These are phyloP conservation scores for Gorsachius goisagi DNA, from an alignment of 2,113 vertebrate species.

Conservation along the genomic window DNA sequence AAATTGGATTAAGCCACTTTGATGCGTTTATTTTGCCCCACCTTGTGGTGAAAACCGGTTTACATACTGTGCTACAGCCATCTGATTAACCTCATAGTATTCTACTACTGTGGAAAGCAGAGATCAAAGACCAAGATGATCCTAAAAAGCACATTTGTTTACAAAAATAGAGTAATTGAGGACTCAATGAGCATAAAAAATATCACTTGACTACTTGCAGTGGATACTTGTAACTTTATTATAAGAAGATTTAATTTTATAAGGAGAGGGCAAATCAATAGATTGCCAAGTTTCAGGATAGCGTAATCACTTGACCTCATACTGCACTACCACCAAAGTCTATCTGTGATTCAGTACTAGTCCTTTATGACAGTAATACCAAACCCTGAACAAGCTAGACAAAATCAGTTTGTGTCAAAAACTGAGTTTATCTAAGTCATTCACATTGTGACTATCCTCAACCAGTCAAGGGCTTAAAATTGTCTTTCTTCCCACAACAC, in stretches of 20 bases:
- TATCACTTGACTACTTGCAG: neutral
- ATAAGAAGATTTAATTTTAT: neutral
- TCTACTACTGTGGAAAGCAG: neutral
- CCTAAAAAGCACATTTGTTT: neutral
- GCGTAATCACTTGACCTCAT: neutral
- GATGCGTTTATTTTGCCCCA: slow-evolving; percentile 20
- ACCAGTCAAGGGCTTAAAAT: neutral
- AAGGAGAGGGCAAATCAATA: neutral
- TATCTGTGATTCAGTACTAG: neutral
- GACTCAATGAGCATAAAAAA: neutral
- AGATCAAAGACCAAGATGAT: neutral
- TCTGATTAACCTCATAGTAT: neutral
- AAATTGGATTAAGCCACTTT: neutral
- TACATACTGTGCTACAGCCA: neutral
- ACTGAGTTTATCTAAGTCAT: neutral
- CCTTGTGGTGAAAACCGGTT: slow-evolving; percentile 34
- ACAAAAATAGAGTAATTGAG: neutral
- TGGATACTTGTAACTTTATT: neutral
- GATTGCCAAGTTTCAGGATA: neutral
- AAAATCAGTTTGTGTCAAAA: neutral
- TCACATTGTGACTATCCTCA: neutral
- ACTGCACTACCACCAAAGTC: neutral
- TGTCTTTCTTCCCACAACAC: neutral
- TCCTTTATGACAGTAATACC: neutral
- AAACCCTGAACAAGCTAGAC: neutral